These are phyloP conservation scores for Lacerta viridis DNA, from an alignment of 2,797 vertebrate species.

Conservation along the genomic window DNA sequence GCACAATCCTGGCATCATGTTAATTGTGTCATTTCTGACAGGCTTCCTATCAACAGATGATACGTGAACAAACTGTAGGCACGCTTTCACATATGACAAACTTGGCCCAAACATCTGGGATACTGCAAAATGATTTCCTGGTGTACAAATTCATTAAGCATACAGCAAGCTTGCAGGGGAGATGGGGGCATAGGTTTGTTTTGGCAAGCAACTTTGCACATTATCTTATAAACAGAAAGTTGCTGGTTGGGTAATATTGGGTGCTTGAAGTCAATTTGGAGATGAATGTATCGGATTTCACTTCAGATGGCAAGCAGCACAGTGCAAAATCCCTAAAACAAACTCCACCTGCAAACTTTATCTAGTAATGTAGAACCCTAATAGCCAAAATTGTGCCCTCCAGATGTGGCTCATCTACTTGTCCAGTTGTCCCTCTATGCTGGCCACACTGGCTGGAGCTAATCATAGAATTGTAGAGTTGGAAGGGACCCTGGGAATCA, in stretches of 20 bases:
- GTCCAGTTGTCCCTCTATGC: too few relatives aligned
- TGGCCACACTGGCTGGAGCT: too few relatives aligned
- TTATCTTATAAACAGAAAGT: neutral
- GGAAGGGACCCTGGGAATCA: too few relatives aligned
- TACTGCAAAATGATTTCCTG: neutral
- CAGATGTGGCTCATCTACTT: too few relatives aligned
- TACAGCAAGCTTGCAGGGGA: neutral
- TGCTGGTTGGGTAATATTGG: neutral
- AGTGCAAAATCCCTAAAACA: neutral
- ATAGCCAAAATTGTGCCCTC: too few relatives aligned
- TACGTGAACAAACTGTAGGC: neutral
- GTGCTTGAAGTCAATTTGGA: neutral
- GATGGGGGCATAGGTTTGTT: neutral
- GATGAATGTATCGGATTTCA: neutral
- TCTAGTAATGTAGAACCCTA: too few relatives aligned
- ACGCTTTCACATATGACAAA: neutral
- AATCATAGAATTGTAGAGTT: too few relatives aligned
- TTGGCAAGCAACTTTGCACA: neutral
- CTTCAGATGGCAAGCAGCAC: neutral
- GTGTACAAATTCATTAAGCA: neutral
- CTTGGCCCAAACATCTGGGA: neutral
- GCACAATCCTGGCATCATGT: neutral
- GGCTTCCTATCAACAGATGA: neutral
- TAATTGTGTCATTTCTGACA: conserved; percentile 1
- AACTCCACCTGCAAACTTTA: neutral